phyloP scores from a whole-genome alignment of 2,888 invertebrate species.

The Sminthurinus aureus region DNA sequence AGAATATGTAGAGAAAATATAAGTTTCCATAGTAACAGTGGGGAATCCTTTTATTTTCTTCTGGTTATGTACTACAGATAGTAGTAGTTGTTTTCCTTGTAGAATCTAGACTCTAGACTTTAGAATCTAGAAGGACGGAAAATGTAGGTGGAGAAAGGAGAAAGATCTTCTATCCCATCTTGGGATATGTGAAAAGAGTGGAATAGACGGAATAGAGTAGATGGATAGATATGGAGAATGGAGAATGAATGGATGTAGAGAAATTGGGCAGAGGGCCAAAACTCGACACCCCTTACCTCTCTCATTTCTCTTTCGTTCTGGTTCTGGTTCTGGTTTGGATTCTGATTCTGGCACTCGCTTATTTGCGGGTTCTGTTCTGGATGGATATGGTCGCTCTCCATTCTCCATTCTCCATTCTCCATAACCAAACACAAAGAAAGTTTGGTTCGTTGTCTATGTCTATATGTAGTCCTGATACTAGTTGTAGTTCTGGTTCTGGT shows the following conservation, averaged over 20 bases:
- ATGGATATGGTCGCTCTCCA: neutral
- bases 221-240: too few species aligned
- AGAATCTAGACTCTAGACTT: too few species aligned
- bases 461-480: too few species aligned
- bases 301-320: conserved; percentile 6
- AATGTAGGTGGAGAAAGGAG: neutral
- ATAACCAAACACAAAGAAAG: neutral
- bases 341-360: neutral
- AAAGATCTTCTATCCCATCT: conserved; percentile 45
- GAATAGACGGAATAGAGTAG: neutral
- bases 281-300: conserved; percentile 46
- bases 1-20: neutral
- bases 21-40: conserved; percentile 38
- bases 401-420: neutral
- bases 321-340: neutral
- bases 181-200: conserved; percentile 24
- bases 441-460: neutral
- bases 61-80: too few species aligned
- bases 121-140: neutral
- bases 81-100: too few species aligned
- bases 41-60: conserved; percentile 32
- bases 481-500: too few species aligned
- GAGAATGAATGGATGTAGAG: neutral
- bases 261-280: conserved; percentile 51
- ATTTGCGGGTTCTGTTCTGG: neutral